phyloP scores from a whole-genome alignment of 2,888 invertebrate species.

The Auanema freiburgensis region DNA sequence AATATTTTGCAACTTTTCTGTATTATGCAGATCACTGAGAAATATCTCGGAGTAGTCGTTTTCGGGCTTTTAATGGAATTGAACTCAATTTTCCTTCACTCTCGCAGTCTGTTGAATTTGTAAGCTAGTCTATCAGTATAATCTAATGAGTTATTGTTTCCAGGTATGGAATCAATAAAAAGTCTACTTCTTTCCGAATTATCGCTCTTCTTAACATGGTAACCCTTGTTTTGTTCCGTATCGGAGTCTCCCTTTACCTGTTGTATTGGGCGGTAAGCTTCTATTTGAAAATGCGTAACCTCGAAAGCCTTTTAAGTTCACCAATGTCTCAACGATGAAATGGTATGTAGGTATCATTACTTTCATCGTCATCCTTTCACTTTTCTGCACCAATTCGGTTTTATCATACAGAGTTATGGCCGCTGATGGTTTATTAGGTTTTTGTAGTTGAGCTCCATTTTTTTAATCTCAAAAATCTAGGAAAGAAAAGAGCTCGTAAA shows the following conservation, averaged over 20 bases:
- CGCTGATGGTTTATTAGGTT: slow-evolving; percentile 61
- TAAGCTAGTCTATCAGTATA: slow-evolving; percentile 10
- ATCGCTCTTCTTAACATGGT: slow-evolving; percentile 59
- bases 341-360: slow-evolving; percentile 46
- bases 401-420: slow-evolving; percentile 60
- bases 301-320: slow-evolving; percentile 25
- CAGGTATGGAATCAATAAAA: slow-evolving; percentile 53
- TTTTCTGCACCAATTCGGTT: slow-evolving; percentile 55
- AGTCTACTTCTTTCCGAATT: slow-evolving; percentile 53
- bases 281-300: background rate
- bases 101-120: slow-evolving; percentile 43
- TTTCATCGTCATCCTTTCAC: slow-evolving; percentile 54
- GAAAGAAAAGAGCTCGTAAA: slow-evolving; percentile 25
- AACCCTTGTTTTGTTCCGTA: slow-evolving; percentile 59
- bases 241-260: slow-evolving; percentile 53
- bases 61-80: slow-evolving; percentile 63
- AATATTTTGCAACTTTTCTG: background rate
- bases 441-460: background rate
- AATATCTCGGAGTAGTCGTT: slow-evolving; percentile 57
- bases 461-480: slow-evolving; percentile 20
- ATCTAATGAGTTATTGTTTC: slow-evolving; percentile 3
- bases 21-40: slow-evolving; percentile 31
- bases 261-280: slow-evolving; percentile 51
- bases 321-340: slow-evolving; percentile 29
- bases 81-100: slow-evolving; percentile 59